phyloP scores from a whole-genome alignment of 2,888 invertebrate species.

The Saturnia pavonia region DNA sequence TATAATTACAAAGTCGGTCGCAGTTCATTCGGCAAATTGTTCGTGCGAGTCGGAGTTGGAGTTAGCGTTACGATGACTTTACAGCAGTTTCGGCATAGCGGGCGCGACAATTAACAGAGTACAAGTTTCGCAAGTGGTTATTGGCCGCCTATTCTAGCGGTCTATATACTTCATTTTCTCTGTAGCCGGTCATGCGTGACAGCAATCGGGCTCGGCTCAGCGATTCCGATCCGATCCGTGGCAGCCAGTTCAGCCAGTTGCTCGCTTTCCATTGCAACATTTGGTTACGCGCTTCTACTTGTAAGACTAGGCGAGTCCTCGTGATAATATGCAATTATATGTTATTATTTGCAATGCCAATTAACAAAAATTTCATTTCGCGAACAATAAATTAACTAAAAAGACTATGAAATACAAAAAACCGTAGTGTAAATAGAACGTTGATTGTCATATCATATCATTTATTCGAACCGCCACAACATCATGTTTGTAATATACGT shows the following conservation, averaged over 20 bases:
- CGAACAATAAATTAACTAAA: slow-evolving; percentile 37
- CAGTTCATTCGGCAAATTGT: slow-evolving; percentile 41
- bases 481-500: neutral
- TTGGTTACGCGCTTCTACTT: slow-evolving; percentile 58
- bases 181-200: slow-evolving; percentile 68
- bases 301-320: slow-evolving; percentile 47
- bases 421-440: neutral
- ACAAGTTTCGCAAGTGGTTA: slow-evolving; percentile 74
- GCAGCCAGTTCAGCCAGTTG: slow-evolving; percentile 50
- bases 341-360: slow-evolving; percentile 37
- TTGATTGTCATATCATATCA: neutral
- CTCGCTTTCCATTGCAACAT: slow-evolving; percentile 57
- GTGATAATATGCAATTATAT: slow-evolving; percentile 40
- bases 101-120: slow-evolving; percentile 60
- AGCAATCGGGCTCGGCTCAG: slow-evolving; percentile 76
- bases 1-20: slow-evolving; percentile 43
- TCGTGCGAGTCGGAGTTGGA: slow-evolving; percentile 60
- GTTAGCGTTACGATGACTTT: slow-evolving; percentile 56
- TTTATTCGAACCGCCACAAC: neutral
- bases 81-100: slow-evolving; percentile 50
- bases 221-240: slow-evolving; percentile 75
- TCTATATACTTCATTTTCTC: slow-evolving; percentile 76
- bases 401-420: neutral
- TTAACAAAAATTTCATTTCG: slow-evolving; percentile 34
- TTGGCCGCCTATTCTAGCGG: slow-evolving; percentile 62